These are phyloP conservation scores for Elachura formosa DNA, from an alignment of 2,113 vertebrate genomes.

Conservation along the genomic window DNA sequence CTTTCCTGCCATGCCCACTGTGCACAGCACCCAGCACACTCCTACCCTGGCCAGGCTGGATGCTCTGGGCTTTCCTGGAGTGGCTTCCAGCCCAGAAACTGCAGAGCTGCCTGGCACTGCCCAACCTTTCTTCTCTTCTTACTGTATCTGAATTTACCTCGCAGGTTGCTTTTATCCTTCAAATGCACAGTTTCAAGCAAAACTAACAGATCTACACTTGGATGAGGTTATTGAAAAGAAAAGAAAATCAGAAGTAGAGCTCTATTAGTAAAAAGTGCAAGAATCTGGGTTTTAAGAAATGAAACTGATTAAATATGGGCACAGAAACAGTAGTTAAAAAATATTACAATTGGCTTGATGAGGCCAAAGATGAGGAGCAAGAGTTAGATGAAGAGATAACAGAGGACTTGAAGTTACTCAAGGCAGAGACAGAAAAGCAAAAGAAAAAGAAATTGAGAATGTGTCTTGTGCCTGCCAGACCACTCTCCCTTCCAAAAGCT, in stretches of 20 bases:
- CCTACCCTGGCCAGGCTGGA: background rate
- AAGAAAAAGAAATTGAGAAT: background rate
- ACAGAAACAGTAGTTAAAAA: background rate
- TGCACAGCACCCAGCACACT: background rate
- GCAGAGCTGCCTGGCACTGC: background rate
- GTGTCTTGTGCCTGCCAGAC: background rate
- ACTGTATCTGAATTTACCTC: background rate
- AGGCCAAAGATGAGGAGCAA: background rate
- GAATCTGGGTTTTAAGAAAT: background rate
- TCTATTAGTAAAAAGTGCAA: background rate
- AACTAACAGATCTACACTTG: background rate
- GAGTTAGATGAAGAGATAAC: background rate
- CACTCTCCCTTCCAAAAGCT: background rate
- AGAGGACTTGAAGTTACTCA: background rate
- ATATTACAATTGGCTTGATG: background rate
- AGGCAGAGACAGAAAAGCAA: background rate
- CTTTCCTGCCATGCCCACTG: background rate
- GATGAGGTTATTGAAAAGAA: background rate
- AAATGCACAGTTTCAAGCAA: background rate
- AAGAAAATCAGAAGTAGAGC: background rate
- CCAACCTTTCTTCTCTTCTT: background rate
- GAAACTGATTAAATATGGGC: background rate
- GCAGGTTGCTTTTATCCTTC: background rate
- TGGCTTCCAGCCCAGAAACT: background rate
- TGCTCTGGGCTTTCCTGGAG: background rate